A percentile compares a stretch with the other conserved stretches of the same genome.
Evolutionary conservation across 2,113 vertebrate species (phyloP).

Genomic region (Meriones unguiculatus): DNA sequence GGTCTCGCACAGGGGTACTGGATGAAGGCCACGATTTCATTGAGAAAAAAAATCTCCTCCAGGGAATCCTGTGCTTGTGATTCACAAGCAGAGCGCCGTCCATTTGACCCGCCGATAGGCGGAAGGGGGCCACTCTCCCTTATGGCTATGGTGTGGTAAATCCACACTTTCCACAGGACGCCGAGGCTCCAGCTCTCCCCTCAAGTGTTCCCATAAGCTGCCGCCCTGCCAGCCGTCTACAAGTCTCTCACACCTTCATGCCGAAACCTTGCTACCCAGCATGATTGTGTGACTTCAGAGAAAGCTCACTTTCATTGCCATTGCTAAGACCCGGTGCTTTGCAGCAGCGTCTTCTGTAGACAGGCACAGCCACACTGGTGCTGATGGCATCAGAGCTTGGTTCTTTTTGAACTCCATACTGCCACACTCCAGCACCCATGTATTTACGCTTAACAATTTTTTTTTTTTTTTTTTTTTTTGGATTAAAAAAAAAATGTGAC

Average conservation of each 20-base stretch:
- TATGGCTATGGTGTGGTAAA: conserved; percentile 80
- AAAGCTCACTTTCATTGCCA: conserved; percentile 84
- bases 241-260: conserved; percentile 81
- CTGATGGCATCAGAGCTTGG: background rate
- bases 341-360: conserved; percentile 74
- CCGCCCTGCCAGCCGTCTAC: conserved; percentile 86
- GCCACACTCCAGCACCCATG: background rate
- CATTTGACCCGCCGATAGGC: conserved; percentile 80
- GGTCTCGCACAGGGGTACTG: background rate
- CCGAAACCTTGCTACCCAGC: conserved; percentile 80
- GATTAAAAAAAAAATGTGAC: background rate
- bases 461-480: background rate
- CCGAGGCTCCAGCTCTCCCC: conserved; percentile 87
- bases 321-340: conserved; percentile 81
- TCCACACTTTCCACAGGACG: conserved; percentile 84
- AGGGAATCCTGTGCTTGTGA: conserved; percentile 67
- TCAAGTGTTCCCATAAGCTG: conserved; percentile 85
- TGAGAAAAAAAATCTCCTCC: conserved; percentile 63
- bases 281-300: conserved; percentile 85
- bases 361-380: conserved; percentile 29
- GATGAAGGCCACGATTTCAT: conserved; percentile 58
- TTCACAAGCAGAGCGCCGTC: conserved; percentile 74
- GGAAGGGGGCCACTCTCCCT: conserved; percentile 79
- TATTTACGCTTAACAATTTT: background rate
- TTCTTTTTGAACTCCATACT: background rate